phyloP scores from a whole-genome alignment of 2,888 invertebrate genomes.

The Caenorhabditis afra region DNA sequence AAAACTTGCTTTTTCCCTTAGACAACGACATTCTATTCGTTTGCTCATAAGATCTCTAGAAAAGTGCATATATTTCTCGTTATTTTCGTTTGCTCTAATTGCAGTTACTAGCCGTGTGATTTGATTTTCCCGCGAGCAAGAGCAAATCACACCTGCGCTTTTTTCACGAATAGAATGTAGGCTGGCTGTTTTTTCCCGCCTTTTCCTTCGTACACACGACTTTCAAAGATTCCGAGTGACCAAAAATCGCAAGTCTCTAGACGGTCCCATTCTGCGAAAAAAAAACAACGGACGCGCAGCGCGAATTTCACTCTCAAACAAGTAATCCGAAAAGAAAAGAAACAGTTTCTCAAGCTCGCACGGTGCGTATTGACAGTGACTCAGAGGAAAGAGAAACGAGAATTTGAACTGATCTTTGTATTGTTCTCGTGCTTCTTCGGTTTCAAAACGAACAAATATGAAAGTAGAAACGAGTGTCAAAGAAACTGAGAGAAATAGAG shows the following conservation, averaged over 20 bases:
- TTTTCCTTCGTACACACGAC: neutral
- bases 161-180: too few relatives aligned
- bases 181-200: neutral
- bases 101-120: too few relatives aligned
- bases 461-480: neutral
- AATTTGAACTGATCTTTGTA: conserved; percentile 27
- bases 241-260: conserved; percentile 18
- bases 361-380: neutral
- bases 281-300: too few relatives aligned
- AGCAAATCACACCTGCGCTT: too few relatives aligned
- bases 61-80: too few relatives aligned
- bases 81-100: too few relatives aligned
- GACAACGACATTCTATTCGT: too few relatives aligned
- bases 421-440: neutral
- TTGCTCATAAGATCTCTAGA: too few relatives aligned
- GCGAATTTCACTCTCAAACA: neutral
- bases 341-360: neutral
- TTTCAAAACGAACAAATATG: conserved; percentile 2
- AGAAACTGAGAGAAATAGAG: neutral
- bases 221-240: conserved; percentile 28
- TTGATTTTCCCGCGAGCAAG: too few relatives aligned
- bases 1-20: too few relatives aligned
- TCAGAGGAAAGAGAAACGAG: conserved; percentile 8
- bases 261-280: neutral
- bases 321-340: neutral